Base-by-base conservation (phyloP, 2,888 invertebrate species). In the Limnephilus auricula region DNA sequence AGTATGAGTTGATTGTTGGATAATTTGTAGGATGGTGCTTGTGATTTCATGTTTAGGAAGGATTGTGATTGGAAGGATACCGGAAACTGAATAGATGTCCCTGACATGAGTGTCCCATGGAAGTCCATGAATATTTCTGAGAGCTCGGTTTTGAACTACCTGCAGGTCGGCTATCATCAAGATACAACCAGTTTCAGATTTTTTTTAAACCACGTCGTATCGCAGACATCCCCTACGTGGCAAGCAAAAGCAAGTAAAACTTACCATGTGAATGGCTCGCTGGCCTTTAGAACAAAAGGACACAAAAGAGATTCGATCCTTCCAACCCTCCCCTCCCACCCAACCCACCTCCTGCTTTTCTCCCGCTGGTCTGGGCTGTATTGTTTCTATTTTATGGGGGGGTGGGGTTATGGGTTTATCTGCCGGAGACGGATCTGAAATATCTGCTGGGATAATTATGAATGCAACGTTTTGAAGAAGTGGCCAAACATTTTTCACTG, bases 221-320 rank as follows among this genome's bases (percentile, higher is more conserved):
- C 65, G 4, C 65, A 25, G 25, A n/a, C n/a, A n/a, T 65, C 25
- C 65, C 65, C 65, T 65, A 9, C 65, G 25, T 6, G 25, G 0
- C 65, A 65, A 65, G 65, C n/a, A 65, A 65, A 65, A 65, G 65
- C 65, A 88, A 37, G 87, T 30, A 34, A 65, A 88, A 88, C 87
- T 88, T 88, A 78, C 65, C 37, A 88, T 88, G 87, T 88, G 78
- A 88, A 88, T 88, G 87, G 87, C 87, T 88, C 87, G 32, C 87
- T 79, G 87, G 87, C 87, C 87, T 88, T 78, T 88, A 15, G 34
- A 78, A 88, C 87, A 88, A 88, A 32, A 88, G 87, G 87, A 86
- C 30, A 86, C 86, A 86, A 86, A 86, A 86, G 86, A 86, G 86
- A 86, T 86, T 86, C 79, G 65, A 65, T 65, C 65, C 65, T 65